Conservation (phyloP, 2,888 invertebrate species). For the Sipunculus nudus region DNA sequence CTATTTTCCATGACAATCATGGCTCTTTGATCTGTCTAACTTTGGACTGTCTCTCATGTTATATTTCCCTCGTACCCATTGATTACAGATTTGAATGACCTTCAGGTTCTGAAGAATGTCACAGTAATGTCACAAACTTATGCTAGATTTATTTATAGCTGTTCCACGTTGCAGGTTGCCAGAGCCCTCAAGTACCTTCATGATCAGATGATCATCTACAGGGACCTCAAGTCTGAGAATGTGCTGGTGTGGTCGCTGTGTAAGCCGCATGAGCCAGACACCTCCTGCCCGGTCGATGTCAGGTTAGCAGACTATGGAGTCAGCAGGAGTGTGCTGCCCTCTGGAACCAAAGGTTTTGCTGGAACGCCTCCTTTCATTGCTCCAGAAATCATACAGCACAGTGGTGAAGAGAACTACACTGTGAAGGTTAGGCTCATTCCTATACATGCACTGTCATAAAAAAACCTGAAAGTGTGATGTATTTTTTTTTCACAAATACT, state of each 20-base stretch:
- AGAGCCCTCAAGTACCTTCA: conserved; percentile 96
- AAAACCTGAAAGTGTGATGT: no score
- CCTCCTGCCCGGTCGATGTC: conserved; percentile 68
- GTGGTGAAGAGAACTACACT: conserved; percentile 98
- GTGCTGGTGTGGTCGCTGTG: conserved; percentile 98
- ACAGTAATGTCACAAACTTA: no score
- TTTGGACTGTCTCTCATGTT: no score
- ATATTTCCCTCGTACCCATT: no score
- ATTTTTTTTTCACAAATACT: no score
- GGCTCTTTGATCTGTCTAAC: no score
- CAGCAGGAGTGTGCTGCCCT: conserved; percentile 77
- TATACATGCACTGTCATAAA: no score
- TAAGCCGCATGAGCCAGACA: conserved; percentile 72
- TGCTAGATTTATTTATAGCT: no score
- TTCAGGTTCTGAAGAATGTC: no score
- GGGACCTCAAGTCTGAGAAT: conserved; percentile 93
- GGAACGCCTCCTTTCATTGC: conserved; percentile 98
- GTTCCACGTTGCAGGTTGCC: conserved; percentile 73
- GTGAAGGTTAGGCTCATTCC: conserved; percentile 84
- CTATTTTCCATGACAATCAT: no score
- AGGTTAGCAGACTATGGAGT: conserved; percentile 95
- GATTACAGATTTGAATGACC: no score
- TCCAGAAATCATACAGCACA: conserved; percentile 97
- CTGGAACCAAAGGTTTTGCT: conserved; percentile 88
- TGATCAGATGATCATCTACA: conserved; percentile 89